phyloP scores from a whole-genome alignment of 2,113 vertebrate species.

The Sinocyclocheilus grahami region DNA sequence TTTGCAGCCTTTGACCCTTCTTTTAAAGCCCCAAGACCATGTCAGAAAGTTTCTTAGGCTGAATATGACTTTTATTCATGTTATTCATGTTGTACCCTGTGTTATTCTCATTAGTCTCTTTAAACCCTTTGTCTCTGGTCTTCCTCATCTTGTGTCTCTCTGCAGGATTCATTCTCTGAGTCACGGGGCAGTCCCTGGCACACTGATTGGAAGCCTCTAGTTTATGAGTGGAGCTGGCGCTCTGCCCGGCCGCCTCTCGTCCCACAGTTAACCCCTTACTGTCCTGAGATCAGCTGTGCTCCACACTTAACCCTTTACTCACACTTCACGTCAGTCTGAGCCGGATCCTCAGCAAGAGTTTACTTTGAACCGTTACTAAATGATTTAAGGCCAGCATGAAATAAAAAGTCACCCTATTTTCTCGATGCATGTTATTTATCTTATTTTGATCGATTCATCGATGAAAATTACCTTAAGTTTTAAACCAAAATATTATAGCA shows the following conservation, averaged over 20 bases:
- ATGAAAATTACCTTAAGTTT: too few species aligned
- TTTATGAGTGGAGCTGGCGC: slow-evolving; percentile 77
- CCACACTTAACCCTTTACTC: slow-evolving; percentile 42
- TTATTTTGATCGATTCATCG: neutral
- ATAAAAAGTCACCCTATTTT: neutral
- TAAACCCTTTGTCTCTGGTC: slow-evolving; percentile 39
- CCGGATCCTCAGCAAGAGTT: neutral
- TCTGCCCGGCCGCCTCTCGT: slow-evolving; percentile 68
- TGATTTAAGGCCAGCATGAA: neutral
- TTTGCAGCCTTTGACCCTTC: neutral
- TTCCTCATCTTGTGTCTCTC: slow-evolving; percentile 42
- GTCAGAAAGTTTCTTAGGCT: slow-evolving; percentile 2
- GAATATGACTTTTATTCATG: neutral
- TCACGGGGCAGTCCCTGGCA: slow-evolving; percentile 82
- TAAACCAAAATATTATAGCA: too few species aligned
- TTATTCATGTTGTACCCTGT: neutral
- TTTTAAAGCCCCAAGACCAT: neutral
- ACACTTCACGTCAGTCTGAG: neutral
- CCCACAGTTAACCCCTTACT: slow-evolving; percentile 73
- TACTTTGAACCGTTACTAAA: neutral
- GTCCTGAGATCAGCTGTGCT: slow-evolving; percentile 47
- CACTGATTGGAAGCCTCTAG: slow-evolving; percentile 65
- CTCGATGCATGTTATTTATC: neutral
- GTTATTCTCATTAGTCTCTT: slow-evolving; percentile 35
- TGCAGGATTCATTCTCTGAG: slow-evolving; percentile 72